phyloP scores from a whole-genome alignment of 2,797 vertebrate genomes.

The Hipposideros larvatus region DNA sequence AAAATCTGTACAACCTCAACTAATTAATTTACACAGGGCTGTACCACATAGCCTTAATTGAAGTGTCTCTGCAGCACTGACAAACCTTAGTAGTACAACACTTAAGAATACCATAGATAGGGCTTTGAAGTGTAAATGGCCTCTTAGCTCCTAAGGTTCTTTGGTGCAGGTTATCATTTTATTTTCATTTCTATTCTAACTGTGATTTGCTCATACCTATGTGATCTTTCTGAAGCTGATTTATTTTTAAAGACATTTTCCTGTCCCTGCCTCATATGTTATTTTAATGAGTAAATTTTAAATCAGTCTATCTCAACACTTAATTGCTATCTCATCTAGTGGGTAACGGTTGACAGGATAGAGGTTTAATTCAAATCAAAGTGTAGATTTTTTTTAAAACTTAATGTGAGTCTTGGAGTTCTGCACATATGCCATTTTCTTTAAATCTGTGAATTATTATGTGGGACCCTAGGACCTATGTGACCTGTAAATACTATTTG shows the following conservation, averaged over 20 bases:
- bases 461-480: background rate
- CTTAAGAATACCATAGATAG: conserved; percentile 9
- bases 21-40: conserved; percentile 76
- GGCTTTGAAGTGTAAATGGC: conserved; percentile 64
- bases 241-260: conserved; percentile 44
- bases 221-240: conserved; percentile 52
- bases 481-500: background rate
- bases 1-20: conserved; percentile 69
- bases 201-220: conserved; percentile 37
- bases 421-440: background rate
- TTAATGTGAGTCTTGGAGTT: background rate
- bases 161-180: conserved; percentile 33
- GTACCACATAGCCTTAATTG: conserved; percentile 64
- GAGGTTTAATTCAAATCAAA: conserved; percentile 32
- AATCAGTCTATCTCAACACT: background rate
- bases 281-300: conserved; percentile 60
- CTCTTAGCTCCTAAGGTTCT: conserved; percentile 4
- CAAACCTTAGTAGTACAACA: background rate
- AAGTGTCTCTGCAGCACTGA: conserved; percentile 50
- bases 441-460: background rate
- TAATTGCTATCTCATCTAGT: background rate
- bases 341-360: background rate
- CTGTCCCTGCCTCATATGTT: background rate
- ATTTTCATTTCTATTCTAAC: conserved; percentile 66
- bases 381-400: background rate